Conservation (phyloP, 2,113 vertebrate species). For the Labeo rohita region DNA sequence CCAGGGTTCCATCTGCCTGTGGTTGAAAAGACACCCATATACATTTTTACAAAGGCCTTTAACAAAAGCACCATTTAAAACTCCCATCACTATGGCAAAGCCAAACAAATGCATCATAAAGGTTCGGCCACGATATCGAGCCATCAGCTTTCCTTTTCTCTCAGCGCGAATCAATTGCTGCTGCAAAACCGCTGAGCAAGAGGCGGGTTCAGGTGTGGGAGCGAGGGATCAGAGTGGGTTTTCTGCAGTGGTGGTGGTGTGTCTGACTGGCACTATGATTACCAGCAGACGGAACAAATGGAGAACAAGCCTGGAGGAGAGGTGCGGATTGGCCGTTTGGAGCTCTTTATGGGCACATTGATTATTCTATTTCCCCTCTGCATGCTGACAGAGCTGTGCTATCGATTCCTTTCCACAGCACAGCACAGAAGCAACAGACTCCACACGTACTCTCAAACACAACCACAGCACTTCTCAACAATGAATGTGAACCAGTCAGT, state of each 20-base stretch:
- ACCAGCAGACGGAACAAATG: constrained; percentile 5
- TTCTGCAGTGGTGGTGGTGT: constrained; percentile 23
- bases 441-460: not conserved
- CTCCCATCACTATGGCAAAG: not conserved
- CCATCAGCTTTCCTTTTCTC: not conserved
- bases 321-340: constrained; percentile 38
- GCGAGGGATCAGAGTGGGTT: constrained; percentile 17
- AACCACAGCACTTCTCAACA: constrained; percentile 7
- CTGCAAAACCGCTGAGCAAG: constrained; percentile 5
- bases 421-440: constrained; percentile 1
- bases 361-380: constrained; percentile 56
- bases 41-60: not conserved
- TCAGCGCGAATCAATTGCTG: constrained; percentile 3
- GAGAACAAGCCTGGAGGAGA: constrained; percentile 3
- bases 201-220: constrained; percentile 14
- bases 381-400: constrained; percentile 50
- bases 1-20: too few relatives aligned
- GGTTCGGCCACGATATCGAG: not conserved
- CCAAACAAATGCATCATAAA: constrained; percentile 2
- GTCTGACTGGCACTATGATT: constrained; percentile 37
- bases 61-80: not conserved
- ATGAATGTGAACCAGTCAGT: not conserved
- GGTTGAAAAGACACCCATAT: too few relatives aligned
- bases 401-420: constrained; percentile 46
- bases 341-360: constrained; percentile 54